Base-by-base conservation (phyloP, 2,888 invertebrate species). In the Entomobrya proxima region DNA sequence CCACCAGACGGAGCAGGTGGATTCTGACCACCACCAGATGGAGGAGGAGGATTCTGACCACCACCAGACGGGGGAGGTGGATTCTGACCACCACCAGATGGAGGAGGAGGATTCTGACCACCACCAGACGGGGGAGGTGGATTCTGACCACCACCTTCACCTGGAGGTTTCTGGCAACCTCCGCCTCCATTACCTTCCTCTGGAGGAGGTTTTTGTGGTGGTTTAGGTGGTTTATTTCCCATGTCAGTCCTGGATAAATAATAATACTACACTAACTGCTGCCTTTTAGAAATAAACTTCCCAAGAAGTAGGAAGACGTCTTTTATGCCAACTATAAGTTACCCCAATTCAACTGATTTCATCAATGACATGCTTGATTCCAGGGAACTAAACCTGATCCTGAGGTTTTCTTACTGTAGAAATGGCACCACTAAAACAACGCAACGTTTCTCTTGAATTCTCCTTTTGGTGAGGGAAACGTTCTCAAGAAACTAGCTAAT, bases 181-280 rank as follows among this genome's bases (percentile, higher is more conserved):
- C 55, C 55, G 6, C 55, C 55, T 1, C 13, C 55, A 18, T 55
- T 55, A 40, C 69, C 69, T 21, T 40, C 74, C 13, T 47, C 52
- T 32, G 72, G 72, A 47, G 72, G 72, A 13, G 44, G 44, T 27
- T 35, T 37, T 67, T 35, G 67, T 40, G 67, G 35, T 11, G 67
- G 67, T 27, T 44, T 72, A 0, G 72, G 72, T 0, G 72, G 72
- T 47, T 21, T 44, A n/a, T 72, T 44, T 27, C 72, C 72, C 61
- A 64, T 64, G n/a, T 15, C 35, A 6, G 18, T 18, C n/a, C n/a
- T 5, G 2, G n/a, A 13, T 5, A 44, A n/a, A 2, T 44, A 44
- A n/a, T 7, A 44, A n/a, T 44, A 9, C 13, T 15, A 44, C 9
- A n/a, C 2, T 9, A 5, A 44, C 13, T n/a, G 7, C 11, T 9